Evolutionary conservation across 1,140 invertebrate genomes (phyloP), one percentile per base, ranked within the genome.

Genomic region (Calephelis nemesis): DNA sequence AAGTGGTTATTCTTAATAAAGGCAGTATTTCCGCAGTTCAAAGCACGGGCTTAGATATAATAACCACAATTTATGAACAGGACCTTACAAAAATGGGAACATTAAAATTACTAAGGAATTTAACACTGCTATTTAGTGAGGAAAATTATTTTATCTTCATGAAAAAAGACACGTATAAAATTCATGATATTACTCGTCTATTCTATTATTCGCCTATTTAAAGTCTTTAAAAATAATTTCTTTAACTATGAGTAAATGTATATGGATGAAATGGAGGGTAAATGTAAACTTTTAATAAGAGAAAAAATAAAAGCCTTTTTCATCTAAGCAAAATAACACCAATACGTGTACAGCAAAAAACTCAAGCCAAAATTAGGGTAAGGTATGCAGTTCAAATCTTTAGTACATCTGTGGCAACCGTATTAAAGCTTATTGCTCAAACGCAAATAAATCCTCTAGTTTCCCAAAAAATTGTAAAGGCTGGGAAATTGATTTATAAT

Each of bases 11-110:
- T 12, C 11, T n/a, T 50, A n/a, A 50, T 50, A 4, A 50, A 50
- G n/a, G 48, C 13, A n/a, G 9, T 52, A 71, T 75, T 30, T 47
- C 10, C 10, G 67, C 67, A 49, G 67, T 62, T 66, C 3, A 63
- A 4, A 45, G 62, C 3, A 13, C 45, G 11, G 70, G 72, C 5
- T 71, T 63, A 13, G 62, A 13, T 10, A 47, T 72, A 11, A 7
- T 74, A 11, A 49, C 70, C 7, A 74, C 70, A 15, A 66, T 78
- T 47, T 78, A 74, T 48, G 69, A 78, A 15, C 74, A 74, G 47
- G 71, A 71, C 0, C 64, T 70, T 12, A 74, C 74, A 50, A 75
- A 77, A 66, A 58, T 75, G 11, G 71, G 72, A 15, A 52, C 65
- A 10, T 30, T 72, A 19, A 68, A 65, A 30, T 66, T 69, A 10